phyloP scores from a whole-genome alignment of 2,113 vertebrate species.

The Athene noctua region DNA sequence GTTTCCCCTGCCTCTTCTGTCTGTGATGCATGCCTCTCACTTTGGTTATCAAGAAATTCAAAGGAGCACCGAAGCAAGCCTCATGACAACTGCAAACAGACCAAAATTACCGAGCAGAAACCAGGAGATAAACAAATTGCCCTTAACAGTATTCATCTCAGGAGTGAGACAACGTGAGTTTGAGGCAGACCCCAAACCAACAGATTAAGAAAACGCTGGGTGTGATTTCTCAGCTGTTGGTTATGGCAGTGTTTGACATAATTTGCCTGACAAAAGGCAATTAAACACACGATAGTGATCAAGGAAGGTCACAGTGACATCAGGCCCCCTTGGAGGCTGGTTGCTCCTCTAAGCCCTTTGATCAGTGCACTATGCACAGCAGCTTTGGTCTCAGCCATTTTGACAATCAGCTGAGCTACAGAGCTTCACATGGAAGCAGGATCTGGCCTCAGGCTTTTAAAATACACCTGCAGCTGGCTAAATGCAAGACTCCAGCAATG shows the following conservation, averaged over 20 bases:
- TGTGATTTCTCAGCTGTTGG: slow-evolving; percentile 10
- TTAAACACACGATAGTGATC: neutral
- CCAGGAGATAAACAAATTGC: neutral
- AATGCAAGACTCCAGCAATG: neutral
- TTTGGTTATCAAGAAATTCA: neutral
- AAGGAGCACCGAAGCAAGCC: neutral
- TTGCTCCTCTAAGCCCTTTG: neutral
- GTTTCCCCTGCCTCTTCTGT: neutral
- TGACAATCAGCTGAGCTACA: neutral
- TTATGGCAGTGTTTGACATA: neutral
- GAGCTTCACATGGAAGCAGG: neutral
- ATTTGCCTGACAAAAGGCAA: neutral
- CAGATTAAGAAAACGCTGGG: slow-evolving; percentile 14
- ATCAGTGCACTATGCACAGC: neutral
- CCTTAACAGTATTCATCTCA: neutral
- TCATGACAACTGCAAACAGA: neutral
- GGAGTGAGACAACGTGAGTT: neutral
- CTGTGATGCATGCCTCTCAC: neutral
- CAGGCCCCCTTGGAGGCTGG: neutral
- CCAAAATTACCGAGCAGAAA: neutral
- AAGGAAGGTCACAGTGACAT: slow-evolving; percentile 37
- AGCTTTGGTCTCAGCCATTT: neutral
- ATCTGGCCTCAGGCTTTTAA: neutral
- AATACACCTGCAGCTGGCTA: neutral
- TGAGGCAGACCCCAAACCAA: neutral